Evolutionary conservation across 2,797 vertebrate genomes (phyloP), one percentile per base, ranked within the genome.

Genomic region (Melanotaenia pygmaea): DNA sequence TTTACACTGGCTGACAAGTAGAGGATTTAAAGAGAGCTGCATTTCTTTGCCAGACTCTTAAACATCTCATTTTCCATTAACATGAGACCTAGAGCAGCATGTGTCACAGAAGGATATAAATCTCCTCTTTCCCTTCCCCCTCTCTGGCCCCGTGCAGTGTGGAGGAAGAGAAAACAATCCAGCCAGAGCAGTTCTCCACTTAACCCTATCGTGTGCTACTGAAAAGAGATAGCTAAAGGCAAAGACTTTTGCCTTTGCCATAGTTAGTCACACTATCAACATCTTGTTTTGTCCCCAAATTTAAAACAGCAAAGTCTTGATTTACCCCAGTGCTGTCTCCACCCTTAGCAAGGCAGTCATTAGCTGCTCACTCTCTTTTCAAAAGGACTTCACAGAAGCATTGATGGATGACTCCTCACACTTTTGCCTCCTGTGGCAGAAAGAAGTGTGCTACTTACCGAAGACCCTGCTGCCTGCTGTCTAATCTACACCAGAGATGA

Each of bases 21-120:
- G 67, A 84, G 84, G 83, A 88, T 92, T 92, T 91, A 89, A 91
- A 89, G 86, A 87, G 89, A 88, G 86, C 84, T 80, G 83, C 91
- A 89, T 92, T 90, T 89, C 89, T 90, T 86, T 86, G 88, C 80
- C 90, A 89, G 88, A 91, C 87, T 92, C 87, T 91, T 91, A 91
- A 91, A 93, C 90, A 92, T 93, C 91, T 91, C 83, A 89, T 94
- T 93, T 93, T 91, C 92, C 91, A 93, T 92, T 93, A 91, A 91
- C 92, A 92, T 90, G 89, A 93, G 87, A 92, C 91, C 83, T 79
- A 83, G 89, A 90, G 88, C 92, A 92, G 89, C 86, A 67, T 89
- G 88, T 92, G 91, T 94, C 91, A 94, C 84, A 83, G 86, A 86
- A 76, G 86, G 87, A 92, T 86, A 92, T 93, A 92, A 91, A 91